Evolutionary conservation across 2,888 invertebrate genomes (phyloP).

Genomic region (Idaea aversata): DNA sequence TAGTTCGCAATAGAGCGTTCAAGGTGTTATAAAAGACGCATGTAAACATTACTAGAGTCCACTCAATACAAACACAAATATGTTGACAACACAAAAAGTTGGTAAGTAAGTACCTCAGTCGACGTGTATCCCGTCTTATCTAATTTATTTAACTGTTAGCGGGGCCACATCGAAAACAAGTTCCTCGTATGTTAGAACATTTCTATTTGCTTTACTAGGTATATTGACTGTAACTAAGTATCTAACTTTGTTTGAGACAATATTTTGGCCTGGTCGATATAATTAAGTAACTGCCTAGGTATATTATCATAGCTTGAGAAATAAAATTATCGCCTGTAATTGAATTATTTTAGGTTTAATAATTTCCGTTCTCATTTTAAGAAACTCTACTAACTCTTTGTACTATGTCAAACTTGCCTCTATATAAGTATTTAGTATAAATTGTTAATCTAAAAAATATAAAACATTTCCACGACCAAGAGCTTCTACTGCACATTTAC

Average conservation of each 20-base stretch:
- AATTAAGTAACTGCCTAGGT: not conserved
- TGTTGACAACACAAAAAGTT: slow-evolving; percentile 65
- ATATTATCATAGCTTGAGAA: not conserved
- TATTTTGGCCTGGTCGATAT: not conserved
- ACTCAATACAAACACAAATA: slow-evolving; percentile 54
- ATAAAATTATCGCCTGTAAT: too few species aligned
- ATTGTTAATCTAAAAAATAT: not conserved
- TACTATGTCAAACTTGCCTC: too few species aligned
- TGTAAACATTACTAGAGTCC: slow-evolving; percentile 18
- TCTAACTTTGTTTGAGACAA: slow-evolving; percentile 10
- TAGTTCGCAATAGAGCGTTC: slow-evolving; percentile 8
- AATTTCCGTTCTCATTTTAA: too few species aligned
- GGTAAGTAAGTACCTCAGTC: slow-evolving; percentile 59
- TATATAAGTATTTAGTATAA: too few species aligned
- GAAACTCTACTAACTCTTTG: too few species aligned
- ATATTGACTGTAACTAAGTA: slow-evolving; percentile 10
- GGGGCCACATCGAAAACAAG: slow-evolving; percentile 58
- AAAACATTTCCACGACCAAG: slow-evolving; percentile 22
- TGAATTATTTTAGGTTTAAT: too few species aligned
- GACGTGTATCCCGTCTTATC: slow-evolving; percentile 61
- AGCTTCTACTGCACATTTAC: slow-evolving; percentile 35
- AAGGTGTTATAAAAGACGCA: not conserved
- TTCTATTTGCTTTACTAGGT: slow-evolving; percentile 15
- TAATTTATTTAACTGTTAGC: slow-evolving; percentile 70
- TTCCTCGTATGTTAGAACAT: slow-evolving; percentile 32